These are phyloP conservation scores for Sphaerophoria taeniata DNA, from an alignment of 2,888 invertebrate genomes.

Conservation along the genomic window DNA sequence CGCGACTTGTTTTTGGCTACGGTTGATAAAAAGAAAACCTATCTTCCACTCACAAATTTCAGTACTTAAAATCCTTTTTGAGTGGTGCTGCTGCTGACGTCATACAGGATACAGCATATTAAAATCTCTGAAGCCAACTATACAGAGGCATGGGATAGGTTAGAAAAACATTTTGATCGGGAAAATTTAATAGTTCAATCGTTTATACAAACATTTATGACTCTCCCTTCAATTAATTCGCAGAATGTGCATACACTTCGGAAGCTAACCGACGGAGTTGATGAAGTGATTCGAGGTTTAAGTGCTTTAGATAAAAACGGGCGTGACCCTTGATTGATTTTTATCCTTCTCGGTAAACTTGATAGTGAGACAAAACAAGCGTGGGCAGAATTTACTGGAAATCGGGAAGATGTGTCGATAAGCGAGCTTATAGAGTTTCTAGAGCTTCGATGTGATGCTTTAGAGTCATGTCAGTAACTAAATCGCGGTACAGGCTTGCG, in stretches of 20 bases:
- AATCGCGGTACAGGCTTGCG: background rate
- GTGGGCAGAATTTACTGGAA: constrained; percentile 6
- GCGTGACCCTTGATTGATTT: constrained; percentile 29
- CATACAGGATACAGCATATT: constrained; percentile 58
- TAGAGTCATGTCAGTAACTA: constrained; percentile 27
- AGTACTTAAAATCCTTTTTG: no score
- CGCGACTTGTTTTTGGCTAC: background rate
- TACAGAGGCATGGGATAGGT: background rate
- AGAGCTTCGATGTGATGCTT: constrained; percentile 4
- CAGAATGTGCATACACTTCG: background rate
- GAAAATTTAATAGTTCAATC: constrained; percentile 42
- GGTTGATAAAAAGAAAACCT: constrained; percentile 45
- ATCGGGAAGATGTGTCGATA: background rate
- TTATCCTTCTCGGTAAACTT: background rate
- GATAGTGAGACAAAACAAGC: background rate
- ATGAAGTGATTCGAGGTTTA: background rate
- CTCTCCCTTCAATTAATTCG: constrained; percentile 8
- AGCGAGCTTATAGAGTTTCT: background rate
- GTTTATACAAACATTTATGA: constrained; percentile 25
- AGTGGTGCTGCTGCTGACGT: constrained; percentile 34
- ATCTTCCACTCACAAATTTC: background rate
- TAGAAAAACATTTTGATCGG: constrained; percentile 49
- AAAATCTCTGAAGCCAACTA: constrained; percentile 56
- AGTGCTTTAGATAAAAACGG: constrained; percentile 9
- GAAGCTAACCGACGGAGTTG: constrained; percentile 1